phyloP scores from a whole-genome alignment of 1,140 invertebrate species.

The Pinna nobilis region DNA sequence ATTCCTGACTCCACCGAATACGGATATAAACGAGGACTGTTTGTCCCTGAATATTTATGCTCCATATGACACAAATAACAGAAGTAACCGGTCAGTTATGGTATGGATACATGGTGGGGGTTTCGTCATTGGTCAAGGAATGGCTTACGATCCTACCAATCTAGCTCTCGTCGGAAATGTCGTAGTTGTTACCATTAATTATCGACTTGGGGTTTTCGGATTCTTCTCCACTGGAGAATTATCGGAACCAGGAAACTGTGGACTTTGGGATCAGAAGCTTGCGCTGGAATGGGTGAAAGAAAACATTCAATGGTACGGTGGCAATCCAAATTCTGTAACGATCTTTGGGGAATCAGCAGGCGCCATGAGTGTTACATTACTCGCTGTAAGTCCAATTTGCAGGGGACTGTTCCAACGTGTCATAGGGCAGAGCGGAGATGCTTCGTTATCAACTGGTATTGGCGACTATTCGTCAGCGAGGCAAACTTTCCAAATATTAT shows the following conservation, averaged over 20 bases:
- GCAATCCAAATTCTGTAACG: slow-evolving; percentile 81
- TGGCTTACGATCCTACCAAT: slow-evolving; percentile 38
- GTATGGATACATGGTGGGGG: slow-evolving; percentile 51
- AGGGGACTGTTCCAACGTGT: slow-evolving; percentile 30
- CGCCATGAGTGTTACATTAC: slow-evolving; percentile 84
- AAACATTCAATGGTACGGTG: slow-evolving; percentile 83
- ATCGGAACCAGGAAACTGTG: slow-evolving; percentile 41
- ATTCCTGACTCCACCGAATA: background rate
- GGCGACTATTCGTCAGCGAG: no score
- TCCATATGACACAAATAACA: background rate
- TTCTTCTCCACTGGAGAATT: slow-evolving; percentile 40
- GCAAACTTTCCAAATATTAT: no score
- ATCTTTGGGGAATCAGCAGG: slow-evolving; percentile 96
- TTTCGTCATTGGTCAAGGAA: slow-evolving; percentile 25
- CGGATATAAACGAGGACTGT: slow-evolving; percentile 1
- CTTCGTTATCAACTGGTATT: no score
- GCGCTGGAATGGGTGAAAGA: slow-evolving; percentile 83
- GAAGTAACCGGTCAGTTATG: slow-evolving; percentile 38
- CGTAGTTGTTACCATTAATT: slow-evolving; percentile 72
- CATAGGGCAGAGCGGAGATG: slow-evolving; percentile 23
- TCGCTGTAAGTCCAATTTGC: slow-evolving; percentile 13
- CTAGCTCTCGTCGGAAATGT: slow-evolving; percentile 61
- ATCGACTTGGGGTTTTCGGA: slow-evolving; percentile 66
- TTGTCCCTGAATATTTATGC: slow-evolving; percentile 11
- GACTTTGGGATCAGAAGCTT: slow-evolving; percentile 64